A percentile compares a stretch with the other conserved stretches of the same genome.
Evolutionary conservation across 2,888 invertebrate genomes (phyloP).

Genomic region (Stramonita haemastoma): DNA sequence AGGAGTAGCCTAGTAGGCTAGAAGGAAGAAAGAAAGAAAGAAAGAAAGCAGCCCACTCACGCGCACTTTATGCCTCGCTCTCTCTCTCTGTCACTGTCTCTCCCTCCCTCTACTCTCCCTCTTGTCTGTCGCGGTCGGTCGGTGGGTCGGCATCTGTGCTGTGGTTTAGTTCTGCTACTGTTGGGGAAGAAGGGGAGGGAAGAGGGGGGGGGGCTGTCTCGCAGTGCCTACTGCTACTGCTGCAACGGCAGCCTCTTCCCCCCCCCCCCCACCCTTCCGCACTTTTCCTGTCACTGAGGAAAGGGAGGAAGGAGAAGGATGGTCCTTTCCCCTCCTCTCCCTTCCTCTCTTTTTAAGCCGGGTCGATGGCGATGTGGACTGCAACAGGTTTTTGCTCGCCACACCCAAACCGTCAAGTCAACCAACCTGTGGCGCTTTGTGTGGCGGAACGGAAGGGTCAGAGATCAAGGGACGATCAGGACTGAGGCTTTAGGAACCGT

Average conservation of each 20-base stretch:
- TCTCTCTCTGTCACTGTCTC: not conserved
- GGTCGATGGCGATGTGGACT: not conserved
- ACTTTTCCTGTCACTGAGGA: not conserved
- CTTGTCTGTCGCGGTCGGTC: not conserved
- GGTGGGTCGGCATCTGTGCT: not conserved
- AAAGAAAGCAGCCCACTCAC: no score
- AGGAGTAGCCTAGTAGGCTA: no score
- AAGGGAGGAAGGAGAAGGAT: not conserved
- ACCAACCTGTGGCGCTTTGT: not conserved
- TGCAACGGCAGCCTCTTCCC: not conserved
- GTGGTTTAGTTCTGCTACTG: not conserved
- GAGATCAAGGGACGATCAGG: no score
- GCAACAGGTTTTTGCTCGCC: conserved; percentile 18
- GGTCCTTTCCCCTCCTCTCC: conserved; percentile 21
- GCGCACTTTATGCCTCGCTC: not conserved
- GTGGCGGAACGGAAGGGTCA: not conserved
- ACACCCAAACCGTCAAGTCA: not conserved
- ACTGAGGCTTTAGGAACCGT: no score
- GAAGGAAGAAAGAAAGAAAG: no score
- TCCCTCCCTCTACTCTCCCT: not conserved
- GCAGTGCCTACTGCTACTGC: not conserved
- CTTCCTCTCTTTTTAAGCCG: not conserved
- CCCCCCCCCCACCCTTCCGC: not conserved
- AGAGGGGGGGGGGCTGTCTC: not conserved
- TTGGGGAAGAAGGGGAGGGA: not conserved